Conservation (phyloP, 2,797 vertebrate species). For the Galagoides demidoff region DNA sequence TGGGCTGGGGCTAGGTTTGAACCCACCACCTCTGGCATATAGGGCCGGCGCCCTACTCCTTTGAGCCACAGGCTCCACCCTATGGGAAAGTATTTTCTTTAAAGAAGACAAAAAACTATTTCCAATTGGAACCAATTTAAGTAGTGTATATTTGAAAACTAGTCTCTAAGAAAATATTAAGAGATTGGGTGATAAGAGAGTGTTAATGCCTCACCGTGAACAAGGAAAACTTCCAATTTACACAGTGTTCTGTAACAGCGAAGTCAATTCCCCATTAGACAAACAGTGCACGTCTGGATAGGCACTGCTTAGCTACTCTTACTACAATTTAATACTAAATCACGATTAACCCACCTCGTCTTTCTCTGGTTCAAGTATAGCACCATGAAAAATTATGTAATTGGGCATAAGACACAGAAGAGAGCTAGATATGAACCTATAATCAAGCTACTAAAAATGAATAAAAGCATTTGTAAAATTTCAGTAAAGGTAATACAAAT, state of each 20-base stretch:
- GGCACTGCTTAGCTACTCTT: neutral
- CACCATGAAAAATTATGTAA: neutral
- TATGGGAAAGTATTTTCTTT: neutral
- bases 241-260: neutral
- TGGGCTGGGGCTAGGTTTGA: too few species aligned
- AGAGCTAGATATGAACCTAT: neutral
- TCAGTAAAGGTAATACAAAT: neutral
- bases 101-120: slow-evolving; percentile 1
- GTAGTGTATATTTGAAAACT: neutral
- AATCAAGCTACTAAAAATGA: slow-evolving; percentile 24
- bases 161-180: neutral
- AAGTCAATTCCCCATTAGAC: neutral
- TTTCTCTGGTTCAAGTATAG: neutral
- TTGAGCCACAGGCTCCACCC: too few species aligned
- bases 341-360: neutral
- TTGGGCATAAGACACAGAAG: neutral
- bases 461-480: neutral
- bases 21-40: too few species aligned
- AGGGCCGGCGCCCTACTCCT: too few species aligned
- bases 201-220: neutral
- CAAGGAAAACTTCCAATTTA: neutral
- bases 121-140: neutral
- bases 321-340: neutral
- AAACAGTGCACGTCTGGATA: neutral
- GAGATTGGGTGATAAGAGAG: neutral